These are phyloP conservation scores for Epirrhoe alternata DNA, from an alignment of 2,888 invertebrate species.

Conservation along the genomic window DNA sequence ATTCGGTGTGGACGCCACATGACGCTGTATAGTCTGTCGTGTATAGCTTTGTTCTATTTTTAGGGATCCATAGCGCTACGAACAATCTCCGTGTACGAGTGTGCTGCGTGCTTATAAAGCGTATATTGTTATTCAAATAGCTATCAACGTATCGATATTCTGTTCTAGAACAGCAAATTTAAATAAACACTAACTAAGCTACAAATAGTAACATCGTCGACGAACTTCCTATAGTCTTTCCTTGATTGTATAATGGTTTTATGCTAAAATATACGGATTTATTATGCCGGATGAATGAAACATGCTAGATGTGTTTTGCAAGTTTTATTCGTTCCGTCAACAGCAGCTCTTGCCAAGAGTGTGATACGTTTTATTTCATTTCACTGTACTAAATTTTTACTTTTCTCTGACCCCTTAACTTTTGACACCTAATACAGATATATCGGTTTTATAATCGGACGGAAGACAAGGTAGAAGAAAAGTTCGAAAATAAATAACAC, in stretches of 20 bases:
- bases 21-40: constrained; percentile 63
- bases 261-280: constrained; percentile 27
- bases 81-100: constrained; percentile 41
- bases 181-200: constrained; percentile 14
- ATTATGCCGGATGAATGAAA: constrained; percentile 34
- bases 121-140: constrained; percentile 31
- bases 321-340: constrained; percentile 26
- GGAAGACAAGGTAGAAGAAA: neutral
- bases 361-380: constrained; percentile 9
- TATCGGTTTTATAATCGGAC: neutral
- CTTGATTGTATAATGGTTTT: constrained; percentile 23
- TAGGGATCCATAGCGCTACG: constrained; percentile 52
- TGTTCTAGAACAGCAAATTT: constrained; percentile 17
- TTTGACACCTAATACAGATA: too few species aligned
- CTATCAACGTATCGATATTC: constrained; percentile 12
- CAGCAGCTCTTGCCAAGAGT: constrained; percentile 21
- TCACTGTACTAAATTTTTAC: neutral
- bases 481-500: neutral
- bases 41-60: constrained; percentile 58
- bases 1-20: constrained; percentile 66
- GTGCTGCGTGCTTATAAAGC: constrained; percentile 15
- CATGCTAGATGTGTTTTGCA: constrained; percentile 31
- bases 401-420: neutral
- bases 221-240: constrained; percentile 25
- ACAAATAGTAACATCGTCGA: constrained; percentile 8